Conservation (phyloP, 2,113 vertebrate species). For the Lophius piscatorius region DNA sequence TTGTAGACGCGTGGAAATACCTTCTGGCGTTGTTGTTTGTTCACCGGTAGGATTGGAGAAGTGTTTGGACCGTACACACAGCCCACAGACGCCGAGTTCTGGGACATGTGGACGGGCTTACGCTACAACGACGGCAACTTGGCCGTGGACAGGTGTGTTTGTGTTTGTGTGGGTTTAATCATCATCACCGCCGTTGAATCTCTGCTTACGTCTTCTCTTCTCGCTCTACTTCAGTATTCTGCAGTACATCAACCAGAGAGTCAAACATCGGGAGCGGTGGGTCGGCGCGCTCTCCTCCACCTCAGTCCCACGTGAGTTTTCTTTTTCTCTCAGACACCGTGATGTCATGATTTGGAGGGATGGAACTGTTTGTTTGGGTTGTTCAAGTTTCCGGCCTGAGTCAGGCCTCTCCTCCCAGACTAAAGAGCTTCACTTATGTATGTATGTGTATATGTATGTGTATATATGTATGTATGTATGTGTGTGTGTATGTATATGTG, state of each 20-base stretch:
- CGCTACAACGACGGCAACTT: slow-evolving; percentile 92
- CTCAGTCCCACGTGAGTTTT: slow-evolving; percentile 87
- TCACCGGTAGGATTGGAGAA: slow-evolving; percentile 80
- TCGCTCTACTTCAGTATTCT: slow-evolving; percentile 79
- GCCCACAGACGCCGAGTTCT: slow-evolving; percentile 88
- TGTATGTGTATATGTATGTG: too few relatives aligned
- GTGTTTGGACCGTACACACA: slow-evolving; percentile 94
- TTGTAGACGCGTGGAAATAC: too few relatives aligned
- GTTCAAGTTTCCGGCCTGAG: slow-evolving; percentile 13
- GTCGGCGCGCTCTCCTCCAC: slow-evolving; percentile 87
- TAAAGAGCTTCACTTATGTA: too few relatives aligned
- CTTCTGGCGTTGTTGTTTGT: neutral
- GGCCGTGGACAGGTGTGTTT: slow-evolving; percentile 88
- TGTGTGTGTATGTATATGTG: too few relatives aligned
- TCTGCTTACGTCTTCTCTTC: neutral
- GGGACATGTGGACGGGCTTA: slow-evolving; percentile 95
- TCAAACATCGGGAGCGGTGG: slow-evolving; percentile 90
- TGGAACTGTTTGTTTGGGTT: neutral
- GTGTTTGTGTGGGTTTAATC: neutral
- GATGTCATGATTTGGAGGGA: neutral
- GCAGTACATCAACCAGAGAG: slow-evolving; percentile 94
- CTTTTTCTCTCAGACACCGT: neutral
- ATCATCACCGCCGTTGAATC: neutral
- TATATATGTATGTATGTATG: too few relatives aligned
- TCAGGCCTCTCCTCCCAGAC: too few relatives aligned